Conservation (phyloP, 37 sponge, comb jelly and placozoan species). For the Geodia barretti region DNA sequence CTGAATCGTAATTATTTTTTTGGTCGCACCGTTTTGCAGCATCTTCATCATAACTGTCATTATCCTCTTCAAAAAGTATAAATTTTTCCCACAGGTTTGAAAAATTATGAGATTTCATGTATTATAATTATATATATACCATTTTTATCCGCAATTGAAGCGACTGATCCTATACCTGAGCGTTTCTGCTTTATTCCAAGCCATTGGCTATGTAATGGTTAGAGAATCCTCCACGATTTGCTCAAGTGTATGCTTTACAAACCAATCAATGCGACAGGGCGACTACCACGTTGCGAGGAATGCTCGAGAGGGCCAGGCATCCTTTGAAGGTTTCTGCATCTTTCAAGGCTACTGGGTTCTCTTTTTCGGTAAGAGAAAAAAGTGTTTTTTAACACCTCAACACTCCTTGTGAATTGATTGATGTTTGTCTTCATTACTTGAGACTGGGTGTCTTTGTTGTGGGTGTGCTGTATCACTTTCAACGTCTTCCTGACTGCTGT, state of each 20-base stretch:
- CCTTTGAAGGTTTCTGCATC: constrained; percentile 31
- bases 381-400: too few species aligned
- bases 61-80: constrained; percentile 57
- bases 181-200: constrained; percentile 60
- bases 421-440: neutral
- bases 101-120: neutral
- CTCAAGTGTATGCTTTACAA: neutral
- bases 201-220: constrained; percentile 55
- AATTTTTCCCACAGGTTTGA: constrained; percentile 40
- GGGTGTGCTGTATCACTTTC: constrained; percentile 74
- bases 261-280: neutral
- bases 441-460: constrained; percentile 79
- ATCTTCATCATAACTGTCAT: constrained; percentile 39
- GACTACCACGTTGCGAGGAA: constrained; percentile 12
- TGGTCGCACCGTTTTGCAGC: too few species aligned
- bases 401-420: neutral
- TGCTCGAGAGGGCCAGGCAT: neutral
- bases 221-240: neutral
- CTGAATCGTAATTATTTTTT: too few species aligned
- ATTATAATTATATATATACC: neutral
- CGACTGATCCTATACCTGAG: constrained; percentile 60
- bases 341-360: constrained; percentile 60
- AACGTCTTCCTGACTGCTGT: constrained; percentile 62
- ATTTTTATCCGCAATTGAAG: neutral
- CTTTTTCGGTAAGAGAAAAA: constrained; percentile 61